Base-by-base conservation (phyloP, 1,140 invertebrate genomes). In the Zelostemma sp. region DNA sequence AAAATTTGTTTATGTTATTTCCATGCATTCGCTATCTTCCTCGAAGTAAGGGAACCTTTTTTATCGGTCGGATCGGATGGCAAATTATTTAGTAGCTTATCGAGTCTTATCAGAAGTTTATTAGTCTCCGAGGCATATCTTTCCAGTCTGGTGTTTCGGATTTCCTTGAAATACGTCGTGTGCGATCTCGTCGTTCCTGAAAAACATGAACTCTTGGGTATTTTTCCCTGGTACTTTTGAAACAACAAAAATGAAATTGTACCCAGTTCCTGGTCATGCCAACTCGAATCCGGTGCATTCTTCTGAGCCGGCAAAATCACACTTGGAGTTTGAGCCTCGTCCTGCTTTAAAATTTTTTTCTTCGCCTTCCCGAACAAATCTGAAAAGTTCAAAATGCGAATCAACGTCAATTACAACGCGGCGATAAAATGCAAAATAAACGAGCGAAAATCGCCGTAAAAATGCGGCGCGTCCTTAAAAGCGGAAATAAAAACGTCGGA, bases 81-180 rank as follows among this genome's bases (percentile, higher is more conserved):
- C 80, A 93, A 89, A 79, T 97, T 93, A 68, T 88, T 88, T 5
- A 99, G 87, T 63, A 99, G 86, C 83, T 97, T 97, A 85, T 98
- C 95, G 69, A 99, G 80, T 74, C 97, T 88, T 75, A 99, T 97
- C 21, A 99, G 88, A 12, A 99, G 84, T 82, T 97, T 98, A 83
- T 99, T 99, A 1, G 96, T 98, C 86, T 98, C 95, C 17, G 93
- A 91, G 0, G 96, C 93, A 85, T 93, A 95, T 79, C 94, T 89
- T 84, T 98, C 95, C 60, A 98, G 86, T 71, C 91, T 86, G 1
- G 87, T 81, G 74, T 91, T 91, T 76, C 93, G 84, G 56, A 94
- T 86, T 21, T 88, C 88, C 80, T 93, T 93, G 80, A 96, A 98
- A 80, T 91, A 91, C 49, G 91, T 89, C 6, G 91, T 93, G 72